phyloP scores from a whole-genome alignment of 2,888 invertebrate genomes.

The Alentia gelatinosa region DNA sequence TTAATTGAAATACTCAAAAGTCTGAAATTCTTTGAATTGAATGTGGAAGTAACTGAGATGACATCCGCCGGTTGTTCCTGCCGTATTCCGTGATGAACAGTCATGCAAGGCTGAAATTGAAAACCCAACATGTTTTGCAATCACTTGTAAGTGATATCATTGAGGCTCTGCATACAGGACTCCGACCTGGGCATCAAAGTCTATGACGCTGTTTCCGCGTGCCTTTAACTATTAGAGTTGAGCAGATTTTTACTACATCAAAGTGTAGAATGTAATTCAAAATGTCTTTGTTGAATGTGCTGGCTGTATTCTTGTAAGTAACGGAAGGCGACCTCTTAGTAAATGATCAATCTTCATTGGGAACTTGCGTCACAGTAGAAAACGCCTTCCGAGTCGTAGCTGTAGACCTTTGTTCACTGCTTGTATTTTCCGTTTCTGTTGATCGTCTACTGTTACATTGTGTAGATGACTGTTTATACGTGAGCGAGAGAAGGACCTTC shows the following conservation, averaged over 20 bases:
- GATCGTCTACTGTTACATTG: background rate
- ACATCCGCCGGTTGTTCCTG: background rate
- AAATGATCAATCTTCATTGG: background rate
- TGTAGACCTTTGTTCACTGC: background rate
- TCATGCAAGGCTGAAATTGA: background rate
- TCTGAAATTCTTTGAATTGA: too few species aligned
- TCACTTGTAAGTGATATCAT: background rate
- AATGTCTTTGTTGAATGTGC: background rate
- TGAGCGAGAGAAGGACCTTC: too few species aligned
- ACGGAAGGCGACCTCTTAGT: background rate
- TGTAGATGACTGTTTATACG: background rate
- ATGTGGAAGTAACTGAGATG: background rate
- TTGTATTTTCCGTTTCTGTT: background rate
- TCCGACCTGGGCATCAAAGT: background rate
- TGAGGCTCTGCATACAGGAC: background rate
- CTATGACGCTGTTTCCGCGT: background rate
- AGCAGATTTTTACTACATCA: background rate
- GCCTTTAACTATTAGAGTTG: background rate
- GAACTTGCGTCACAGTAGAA: background rate
- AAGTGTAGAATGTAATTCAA: background rate
- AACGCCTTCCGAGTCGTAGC: background rate
- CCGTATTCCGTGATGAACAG: background rate
- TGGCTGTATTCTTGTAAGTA: background rate
- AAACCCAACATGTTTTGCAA: background rate
- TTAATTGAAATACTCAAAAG: too few species aligned